phyloP scores from a whole-genome alignment of 2,797 vertebrate species.

The Meriones psammophilus region DNA sequence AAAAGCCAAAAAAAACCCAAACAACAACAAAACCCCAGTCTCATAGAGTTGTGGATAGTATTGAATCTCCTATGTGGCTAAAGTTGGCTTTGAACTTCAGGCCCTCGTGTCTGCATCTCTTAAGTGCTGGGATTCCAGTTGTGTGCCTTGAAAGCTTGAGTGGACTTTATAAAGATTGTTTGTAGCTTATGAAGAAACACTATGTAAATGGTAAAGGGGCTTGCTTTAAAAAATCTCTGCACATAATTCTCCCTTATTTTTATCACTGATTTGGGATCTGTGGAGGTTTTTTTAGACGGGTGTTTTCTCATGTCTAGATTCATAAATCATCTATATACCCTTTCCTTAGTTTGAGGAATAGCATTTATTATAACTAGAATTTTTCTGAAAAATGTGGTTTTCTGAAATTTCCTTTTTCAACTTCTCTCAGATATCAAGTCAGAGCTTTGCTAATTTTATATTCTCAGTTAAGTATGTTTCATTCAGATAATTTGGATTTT shows the following conservation, averaged over 20 bases:
- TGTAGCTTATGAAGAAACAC: neutral
- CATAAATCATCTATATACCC: neutral
- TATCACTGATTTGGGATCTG: conserved; percentile 31
- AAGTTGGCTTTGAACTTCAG: neutral
- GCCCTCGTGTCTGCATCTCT: neutral
- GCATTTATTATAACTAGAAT: conserved; percentile 53
- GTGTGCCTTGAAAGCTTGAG: conserved; percentile 45
- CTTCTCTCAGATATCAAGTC: neutral
- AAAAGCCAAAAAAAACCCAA: neutral
- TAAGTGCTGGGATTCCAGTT: neutral
- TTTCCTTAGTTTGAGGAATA: conserved; percentile 46
- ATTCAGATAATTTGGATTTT: neutral
- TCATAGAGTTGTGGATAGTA: neutral
- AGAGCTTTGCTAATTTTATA: conserved; percentile 40
- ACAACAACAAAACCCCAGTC: neutral
- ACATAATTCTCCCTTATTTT: conserved; percentile 3
- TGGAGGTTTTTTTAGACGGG: neutral
- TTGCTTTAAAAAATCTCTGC: neutral
- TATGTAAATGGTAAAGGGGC: neutral
- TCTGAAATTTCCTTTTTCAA: conserved; percentile 35
- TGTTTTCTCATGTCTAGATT: conserved; percentile 53
- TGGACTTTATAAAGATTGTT: conserved; percentile 10
- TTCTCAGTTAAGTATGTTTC: conserved; percentile 52
- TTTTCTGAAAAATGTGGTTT: neutral
- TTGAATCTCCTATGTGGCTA: neutral